Base-by-base conservation (phyloP, 1,140 invertebrate species). In the Lutraria rhynchaena region DNA sequence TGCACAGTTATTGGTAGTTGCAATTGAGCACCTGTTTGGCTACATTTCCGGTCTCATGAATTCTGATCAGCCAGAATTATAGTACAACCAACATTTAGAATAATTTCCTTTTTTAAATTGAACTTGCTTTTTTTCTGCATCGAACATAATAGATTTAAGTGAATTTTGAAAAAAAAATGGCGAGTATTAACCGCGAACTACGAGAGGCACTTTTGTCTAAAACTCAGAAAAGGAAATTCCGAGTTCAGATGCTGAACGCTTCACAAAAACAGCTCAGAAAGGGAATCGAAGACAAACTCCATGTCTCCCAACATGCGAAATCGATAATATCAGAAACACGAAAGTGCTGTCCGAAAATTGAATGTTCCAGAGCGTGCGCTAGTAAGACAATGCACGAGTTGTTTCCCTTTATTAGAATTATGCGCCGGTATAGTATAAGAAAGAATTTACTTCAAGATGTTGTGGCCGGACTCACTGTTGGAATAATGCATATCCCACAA, bases 401-500 rank as follows among this genome's bases (percentile, higher is more conserved):
- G 13, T 89, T 93, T 73, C 92, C 92, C 1, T 92, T 92, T 75
- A 73, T 90, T n/a, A 77, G 82, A 31, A 89, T 92, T n/a, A 85
- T 93, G 82, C 83, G 83, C 44, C 87, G 86, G 7, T 94, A 94
- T 83, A 90, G 89, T 61, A 84, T 90, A 37, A 85, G 88, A 73
- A 85, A 90, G 31, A 88, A 91, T 70, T 75, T 94, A 0, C 73
- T 91, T 9, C 83, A 83, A 46, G 93, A 94, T 83, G 60, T 93
- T 22, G 86, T 94, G 24, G 92, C 93, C 31, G 93, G 93, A 7
- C 63, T 94, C 0, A 94, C 93, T 0, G 90, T 94, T 15, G 93
- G 92, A 24, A 92, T 94, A 41, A 93, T 94, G 90, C 93, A 94
- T 77, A 92, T 94, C 67, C 93, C 94, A 31, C 93, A 94, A 91